Evolutionary conservation across 2,113 vertebrate genomes (phyloP).

Genomic region (Brienomyrus longianalis): DNA sequence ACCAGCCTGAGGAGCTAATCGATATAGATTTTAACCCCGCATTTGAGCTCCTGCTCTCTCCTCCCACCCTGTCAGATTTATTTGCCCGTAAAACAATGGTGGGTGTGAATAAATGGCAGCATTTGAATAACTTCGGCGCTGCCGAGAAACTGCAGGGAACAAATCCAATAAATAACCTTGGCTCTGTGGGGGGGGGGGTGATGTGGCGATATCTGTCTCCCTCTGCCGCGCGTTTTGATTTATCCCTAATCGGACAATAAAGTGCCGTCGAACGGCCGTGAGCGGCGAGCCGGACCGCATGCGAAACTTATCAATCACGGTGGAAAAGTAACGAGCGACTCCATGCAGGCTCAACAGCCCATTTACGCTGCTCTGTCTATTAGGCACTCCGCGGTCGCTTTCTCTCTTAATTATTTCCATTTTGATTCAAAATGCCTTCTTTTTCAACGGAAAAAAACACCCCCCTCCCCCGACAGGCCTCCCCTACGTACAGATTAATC

Average conservation of each 20-base stretch:
- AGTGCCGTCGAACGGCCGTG: conserved; percentile 53
- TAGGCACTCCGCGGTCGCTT: conserved; percentile 56
- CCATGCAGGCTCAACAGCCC: conserved; percentile 56
- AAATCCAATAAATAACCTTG: conserved; percentile 59
- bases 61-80: conserved; percentile 46
- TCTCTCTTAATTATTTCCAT: conserved; percentile 57
- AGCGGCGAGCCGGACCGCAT: conserved; percentile 53
- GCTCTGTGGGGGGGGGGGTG: conserved; percentile 57
- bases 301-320: conserved; percentile 64
- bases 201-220: conserved; percentile 59
- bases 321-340: conserved; percentile 51
- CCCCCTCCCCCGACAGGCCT: background rate
- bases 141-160: conserved; percentile 49
- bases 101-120: conserved; percentile 55
- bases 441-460: background rate
- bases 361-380: conserved; percentile 49
- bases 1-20: conserved; percentile 11
- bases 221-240: conserved; percentile 63
- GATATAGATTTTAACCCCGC: conserved; percentile 22
- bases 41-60: conserved; percentile 24
- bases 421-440: conserved; percentile 29
- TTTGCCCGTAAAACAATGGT: conserved; percentile 55
- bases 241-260: conserved; percentile 66
- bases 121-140: conserved; percentile 59
- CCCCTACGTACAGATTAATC: background rate